These are phyloP conservation scores for Pocillopora grandis DNA, from an alignment of 92 coral and sea anemone genomes.

Conservation along the genomic window DNA sequence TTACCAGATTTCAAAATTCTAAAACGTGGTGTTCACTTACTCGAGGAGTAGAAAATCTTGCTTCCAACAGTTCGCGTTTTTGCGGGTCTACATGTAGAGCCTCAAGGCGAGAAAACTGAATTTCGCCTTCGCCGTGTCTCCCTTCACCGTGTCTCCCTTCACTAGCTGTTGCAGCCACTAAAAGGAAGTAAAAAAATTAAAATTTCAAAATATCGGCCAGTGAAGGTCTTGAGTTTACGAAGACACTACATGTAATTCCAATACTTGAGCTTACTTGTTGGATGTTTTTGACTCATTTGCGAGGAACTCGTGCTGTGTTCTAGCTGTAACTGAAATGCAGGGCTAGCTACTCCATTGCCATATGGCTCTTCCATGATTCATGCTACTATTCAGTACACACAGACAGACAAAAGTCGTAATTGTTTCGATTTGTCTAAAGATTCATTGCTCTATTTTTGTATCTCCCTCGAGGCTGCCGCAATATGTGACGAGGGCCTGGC, in stretches of 20 bases:
- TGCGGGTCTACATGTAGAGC: conserved; percentile 82
- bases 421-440: background rate
- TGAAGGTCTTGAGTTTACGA: background rate
- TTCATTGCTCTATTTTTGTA: background rate
- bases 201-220: background rate
- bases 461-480: conserved; percentile 6
- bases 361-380: conserved; percentile 72
- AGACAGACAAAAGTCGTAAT: conserved; percentile 3
- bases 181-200: background rate
- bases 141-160: conserved; percentile 22
- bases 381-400: background rate
- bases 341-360: conserved; percentile 53
- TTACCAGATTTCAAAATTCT: background rate
- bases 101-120: conserved; percentile 88
- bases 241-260: background rate
- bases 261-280: conserved; percentile 12
- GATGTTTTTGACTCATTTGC: conserved; percentile 30
- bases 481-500: background rate
- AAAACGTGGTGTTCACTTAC: conserved; percentile 32
- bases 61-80: conserved; percentile 87
- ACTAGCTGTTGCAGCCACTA: conserved; percentile 48
- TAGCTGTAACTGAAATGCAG: conserved; percentile 73
- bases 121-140: conserved; percentile 22
- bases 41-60: conserved; percentile 86
- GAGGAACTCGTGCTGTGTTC: conserved; percentile 67